phyloP scores from a whole-genome alignment of 2,113 vertebrate species.

The Rhabdomys dilectus region DNA sequence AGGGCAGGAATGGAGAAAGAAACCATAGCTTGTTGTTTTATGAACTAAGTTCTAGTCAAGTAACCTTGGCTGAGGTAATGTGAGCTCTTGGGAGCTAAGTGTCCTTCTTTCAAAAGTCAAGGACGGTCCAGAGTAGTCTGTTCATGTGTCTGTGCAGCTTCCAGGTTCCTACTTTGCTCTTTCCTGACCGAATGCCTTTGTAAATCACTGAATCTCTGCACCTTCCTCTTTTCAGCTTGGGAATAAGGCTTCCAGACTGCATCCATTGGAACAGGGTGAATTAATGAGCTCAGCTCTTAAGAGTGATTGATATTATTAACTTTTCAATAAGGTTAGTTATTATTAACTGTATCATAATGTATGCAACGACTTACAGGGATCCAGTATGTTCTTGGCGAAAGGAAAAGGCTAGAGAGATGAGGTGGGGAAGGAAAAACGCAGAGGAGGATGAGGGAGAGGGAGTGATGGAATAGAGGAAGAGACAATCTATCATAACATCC shows the following conservation, averaged over 20 bases:
- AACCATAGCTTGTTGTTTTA: background rate
- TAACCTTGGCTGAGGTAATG: background rate
- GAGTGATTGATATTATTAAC: background rate
- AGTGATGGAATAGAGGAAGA: background rate
- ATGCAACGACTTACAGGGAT: background rate
- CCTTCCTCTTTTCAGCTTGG: background rate
- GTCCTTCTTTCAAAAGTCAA: background rate
- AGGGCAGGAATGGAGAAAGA: background rate
- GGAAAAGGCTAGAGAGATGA: background rate
- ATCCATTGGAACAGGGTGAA: too few relatives aligned
- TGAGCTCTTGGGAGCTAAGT: background rate
- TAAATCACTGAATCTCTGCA: background rate
- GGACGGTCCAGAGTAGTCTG: background rate
- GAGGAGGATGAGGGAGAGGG: too few relatives aligned
- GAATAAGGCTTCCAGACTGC: background rate
- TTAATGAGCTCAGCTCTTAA: background rate
- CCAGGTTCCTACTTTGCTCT: background rate
- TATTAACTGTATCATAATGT: background rate
- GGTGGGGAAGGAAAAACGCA: too few relatives aligned
- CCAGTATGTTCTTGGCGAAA: background rate
- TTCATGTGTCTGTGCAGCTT: rapidly evolving
- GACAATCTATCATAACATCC: rapidly evolving
- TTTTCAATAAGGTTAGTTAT: background rate
- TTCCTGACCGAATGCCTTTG: rapidly evolving
- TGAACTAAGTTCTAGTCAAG: background rate